Conservation (phyloP, 1,140 invertebrate species). For the Caerostris extrusa region DNA sequence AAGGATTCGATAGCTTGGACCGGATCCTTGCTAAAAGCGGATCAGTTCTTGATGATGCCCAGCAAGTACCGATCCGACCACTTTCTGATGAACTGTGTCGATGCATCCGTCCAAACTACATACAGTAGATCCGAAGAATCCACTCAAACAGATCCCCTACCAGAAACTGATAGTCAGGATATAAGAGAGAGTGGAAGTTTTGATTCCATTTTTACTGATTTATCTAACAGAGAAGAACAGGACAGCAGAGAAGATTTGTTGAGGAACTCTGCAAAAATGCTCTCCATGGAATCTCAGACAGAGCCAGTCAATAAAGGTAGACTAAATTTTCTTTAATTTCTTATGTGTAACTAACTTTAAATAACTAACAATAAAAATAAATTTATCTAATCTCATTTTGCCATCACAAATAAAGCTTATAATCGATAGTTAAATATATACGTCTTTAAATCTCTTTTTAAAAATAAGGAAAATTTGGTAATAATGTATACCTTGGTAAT, state of each 20-base stretch:
- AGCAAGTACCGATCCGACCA: conserved; percentile 15
- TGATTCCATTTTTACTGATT: conserved; percentile 52
- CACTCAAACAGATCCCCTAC: conserved; percentile 57
- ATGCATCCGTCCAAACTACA: conserved; percentile 62
- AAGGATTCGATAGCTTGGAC: conserved; percentile 64
- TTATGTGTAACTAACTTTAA: background rate
- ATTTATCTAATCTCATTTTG: no score
- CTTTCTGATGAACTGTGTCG: background rate
- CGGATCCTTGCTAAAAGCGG: conserved; percentile 63
- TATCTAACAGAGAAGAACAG: background rate
- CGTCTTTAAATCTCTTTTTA: no score
- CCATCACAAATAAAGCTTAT: no score
- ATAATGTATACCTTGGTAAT: no score
- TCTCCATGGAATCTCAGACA: conserved; percentile 69
- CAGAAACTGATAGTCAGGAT: background rate
- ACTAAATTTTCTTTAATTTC: background rate
- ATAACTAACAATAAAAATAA: background rate
- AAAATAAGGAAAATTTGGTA: no score
- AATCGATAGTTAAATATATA: no score
- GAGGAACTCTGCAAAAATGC: conserved; percentile 13
- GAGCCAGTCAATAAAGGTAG: conserved; percentile 67
- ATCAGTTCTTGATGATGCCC: conserved; percentile 52
- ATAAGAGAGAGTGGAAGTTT: conserved; percentile 51
- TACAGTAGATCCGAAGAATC: conserved; percentile 42
- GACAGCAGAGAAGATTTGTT: background rate